These are phyloP conservation scores for Zaprionus inermis DNA, from an alignment of 1,140 invertebrate genomes.

Conservation along the genomic window DNA sequence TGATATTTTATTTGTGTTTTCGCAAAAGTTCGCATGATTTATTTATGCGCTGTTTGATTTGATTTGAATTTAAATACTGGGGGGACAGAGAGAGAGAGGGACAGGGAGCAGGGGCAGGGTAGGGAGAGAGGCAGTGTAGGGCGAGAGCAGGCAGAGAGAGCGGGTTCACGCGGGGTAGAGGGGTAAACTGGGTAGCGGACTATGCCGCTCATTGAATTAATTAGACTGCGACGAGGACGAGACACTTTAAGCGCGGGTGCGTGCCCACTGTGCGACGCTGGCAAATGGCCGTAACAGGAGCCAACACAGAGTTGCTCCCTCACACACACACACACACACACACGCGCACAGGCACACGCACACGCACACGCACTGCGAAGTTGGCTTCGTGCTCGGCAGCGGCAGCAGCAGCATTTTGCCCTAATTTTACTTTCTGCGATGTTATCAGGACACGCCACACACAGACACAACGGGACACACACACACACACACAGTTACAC, in stretches of 20 bases:
- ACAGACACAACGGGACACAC: constrained; percentile 30
- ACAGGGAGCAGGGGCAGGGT: background rate
- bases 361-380: constrained; percentile 10
- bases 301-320: constrained; percentile 14
- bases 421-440: constrained; percentile 82
- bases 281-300: constrained; percentile 32
- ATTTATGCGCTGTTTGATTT: constrained; percentile 49
- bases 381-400: constrained; percentile 30
- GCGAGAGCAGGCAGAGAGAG: background rate
- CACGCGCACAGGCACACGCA: constrained; percentile 18
- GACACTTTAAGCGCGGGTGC: constrained; percentile 63
- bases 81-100: background rate
- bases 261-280: constrained; percentile 47
- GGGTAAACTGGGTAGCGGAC: constrained; percentile 16
- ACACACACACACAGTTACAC: constrained; percentile 9
- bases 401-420: constrained; percentile 66
- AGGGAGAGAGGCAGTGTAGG: background rate
- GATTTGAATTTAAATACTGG: constrained; percentile 31
- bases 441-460: constrained; percentile 71
- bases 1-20: constrained; percentile 29
- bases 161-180: constrained; percentile 1
- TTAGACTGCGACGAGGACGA: constrained; percentile 71
- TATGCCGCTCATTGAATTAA: constrained; percentile 74
- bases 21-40: constrained; percentile 37
- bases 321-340: constrained; percentile 35